Conservation (phyloP, 2,113 vertebrate genomes). For the Charadrius vociferus region DNA sequence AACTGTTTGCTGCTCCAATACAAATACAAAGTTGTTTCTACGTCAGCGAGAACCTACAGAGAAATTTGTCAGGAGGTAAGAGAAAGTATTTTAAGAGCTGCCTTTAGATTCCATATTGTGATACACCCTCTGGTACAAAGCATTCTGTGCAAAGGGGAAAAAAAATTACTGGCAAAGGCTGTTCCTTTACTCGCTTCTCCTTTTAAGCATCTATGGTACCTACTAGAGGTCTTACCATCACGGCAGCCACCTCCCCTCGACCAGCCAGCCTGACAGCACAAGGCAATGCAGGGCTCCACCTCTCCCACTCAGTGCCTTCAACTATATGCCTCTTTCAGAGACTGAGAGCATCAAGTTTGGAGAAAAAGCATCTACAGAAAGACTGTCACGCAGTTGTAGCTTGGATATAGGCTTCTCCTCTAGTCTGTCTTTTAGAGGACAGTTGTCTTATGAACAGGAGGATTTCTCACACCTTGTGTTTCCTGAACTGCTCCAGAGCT, state of each 20-base stretch:
- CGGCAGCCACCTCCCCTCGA: neutral
- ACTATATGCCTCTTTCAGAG: neutral
- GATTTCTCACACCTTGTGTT: neutral
- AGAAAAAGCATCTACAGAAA: neutral
- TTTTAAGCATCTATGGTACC: neutral
- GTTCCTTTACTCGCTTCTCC: neutral
- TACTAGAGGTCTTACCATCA: neutral
- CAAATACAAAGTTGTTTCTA: neutral
- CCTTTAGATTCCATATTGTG: neutral
- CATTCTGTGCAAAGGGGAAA: neutral
- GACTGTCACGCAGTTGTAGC: too few species aligned
- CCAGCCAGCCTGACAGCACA: neutral
- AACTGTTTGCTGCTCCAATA: neutral
- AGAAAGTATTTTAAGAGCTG: neutral
- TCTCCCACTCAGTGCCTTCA: neutral
- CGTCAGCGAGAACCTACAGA: neutral
- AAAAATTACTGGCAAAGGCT: neutral
- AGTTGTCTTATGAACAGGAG: neutral
- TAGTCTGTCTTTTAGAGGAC: neutral
- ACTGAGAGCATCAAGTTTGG: neutral
- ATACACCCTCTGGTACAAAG: neutral
- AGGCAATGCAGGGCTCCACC: neutral
- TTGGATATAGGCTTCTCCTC: neutral
- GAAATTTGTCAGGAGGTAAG: neutral
- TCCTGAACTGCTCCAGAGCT: neutral